phyloP scores from a whole-genome alignment of 2,888 invertebrate species.

The Nemotelus pantherinus region DNA sequence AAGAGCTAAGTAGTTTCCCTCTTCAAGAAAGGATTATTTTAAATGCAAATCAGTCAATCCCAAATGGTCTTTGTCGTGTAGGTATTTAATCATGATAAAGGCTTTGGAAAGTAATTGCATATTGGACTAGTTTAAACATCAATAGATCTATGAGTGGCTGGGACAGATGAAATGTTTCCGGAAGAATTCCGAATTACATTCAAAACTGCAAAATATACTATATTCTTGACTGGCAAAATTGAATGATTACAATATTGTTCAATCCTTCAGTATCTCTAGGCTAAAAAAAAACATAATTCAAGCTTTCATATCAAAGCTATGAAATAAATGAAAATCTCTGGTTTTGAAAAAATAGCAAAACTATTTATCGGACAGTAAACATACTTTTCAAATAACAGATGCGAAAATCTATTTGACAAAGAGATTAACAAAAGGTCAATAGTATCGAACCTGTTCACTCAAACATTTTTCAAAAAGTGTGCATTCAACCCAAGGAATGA shows the following conservation, averaged over 20 bases:
- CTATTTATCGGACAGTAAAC: background rate
- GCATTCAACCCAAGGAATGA: constrained; percentile 4
- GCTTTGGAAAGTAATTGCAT: background rate
- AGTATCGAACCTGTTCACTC: background rate
- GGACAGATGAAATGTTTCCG: background rate
- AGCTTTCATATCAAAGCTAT: no score
- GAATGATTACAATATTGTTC: no score
- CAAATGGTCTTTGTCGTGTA: background rate
- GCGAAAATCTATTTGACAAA: background rate
- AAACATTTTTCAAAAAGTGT: background rate
- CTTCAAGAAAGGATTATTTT: constrained; percentile 52
- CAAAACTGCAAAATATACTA: background rate
- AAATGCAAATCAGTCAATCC: constrained; percentile 47
- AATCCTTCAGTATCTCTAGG: no score
- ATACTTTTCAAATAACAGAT: constrained; percentile 9
- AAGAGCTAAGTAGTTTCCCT: constrained; percentile 34
- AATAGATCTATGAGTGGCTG: no score
- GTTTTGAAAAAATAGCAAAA: background rate
- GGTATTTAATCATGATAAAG: background rate
- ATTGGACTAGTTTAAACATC: background rate
- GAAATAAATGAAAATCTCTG: no score
- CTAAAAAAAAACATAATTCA: no score
- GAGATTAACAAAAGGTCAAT: background rate
- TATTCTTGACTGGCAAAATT: background rate
- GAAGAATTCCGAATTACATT: background rate